A percentile compares a stretch with the other conserved stretches of the same genome.
These are phyloP conservation scores for Melitaea cinxia DNA, from an alignment of 1,140 invertebrate species.

Conservation along the genomic window DNA sequence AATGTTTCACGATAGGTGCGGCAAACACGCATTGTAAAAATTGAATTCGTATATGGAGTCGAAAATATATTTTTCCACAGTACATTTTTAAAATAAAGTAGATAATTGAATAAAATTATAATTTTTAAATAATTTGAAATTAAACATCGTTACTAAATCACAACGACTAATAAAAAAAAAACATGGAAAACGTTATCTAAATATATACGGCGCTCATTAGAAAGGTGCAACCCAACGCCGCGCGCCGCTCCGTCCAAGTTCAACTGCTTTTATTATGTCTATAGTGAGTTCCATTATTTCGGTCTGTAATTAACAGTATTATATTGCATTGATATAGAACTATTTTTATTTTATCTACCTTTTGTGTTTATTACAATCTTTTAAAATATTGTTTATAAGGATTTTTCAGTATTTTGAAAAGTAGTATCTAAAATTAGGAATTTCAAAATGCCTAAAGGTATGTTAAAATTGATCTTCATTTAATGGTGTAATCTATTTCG, in stretches of 20 bases:
- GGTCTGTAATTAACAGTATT: constrained; percentile 12
- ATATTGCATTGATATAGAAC: constrained; percentile 7
- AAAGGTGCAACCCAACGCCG: constrained; percentile 42
- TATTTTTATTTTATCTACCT: constrained; percentile 4
- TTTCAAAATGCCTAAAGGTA: no score
- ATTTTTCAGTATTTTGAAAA: no score
- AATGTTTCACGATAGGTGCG: no score
- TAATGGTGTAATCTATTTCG: not conserved
- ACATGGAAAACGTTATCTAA: constrained; percentile 20
- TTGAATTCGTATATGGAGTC: no score
- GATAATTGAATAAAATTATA: not conserved
- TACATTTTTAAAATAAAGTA: no score
- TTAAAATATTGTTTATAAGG: not conserved
- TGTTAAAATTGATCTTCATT: no score
- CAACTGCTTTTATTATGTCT: constrained; percentile 50
- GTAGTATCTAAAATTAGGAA: no score
- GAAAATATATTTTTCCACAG: no score
- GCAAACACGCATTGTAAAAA: no score
- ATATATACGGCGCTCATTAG: constrained; percentile 37
- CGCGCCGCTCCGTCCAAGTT: constrained; percentile 43
- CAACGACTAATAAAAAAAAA: constrained; percentile 9
- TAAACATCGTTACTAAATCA: not conserved
- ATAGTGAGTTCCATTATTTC: constrained; percentile 17
- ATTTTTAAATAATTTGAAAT: not conserved
- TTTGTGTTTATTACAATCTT: not conserved